Percentiles rank a stretch among this genome's conserved stretches.
These are phyloP conservation scores for cat (Felis catus) DNA, from an alignment of 2,113 vertebrate species.

Conservation along the genomic window F.catus_Fca126_mat1.0 CM031421.1:59947001-59947500, in stretches of 20 bases:
- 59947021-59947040: no score
- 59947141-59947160: background rate
- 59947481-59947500: background rate
- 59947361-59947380: background rate
- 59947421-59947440: background rate
- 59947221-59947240: background rate
- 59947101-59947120: background rate
- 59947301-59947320: background rate
- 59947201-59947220: background rate
- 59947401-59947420: no score
- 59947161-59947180: background rate
- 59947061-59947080: background rate
- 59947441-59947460: background rate
- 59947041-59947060: no score
- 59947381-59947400: background rate
- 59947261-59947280: background rate
- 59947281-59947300: background rate
- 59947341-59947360: background rate
- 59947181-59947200: background rate
- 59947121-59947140: background rate
- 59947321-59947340: background rate
- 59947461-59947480: background rate
- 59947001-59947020: no score
- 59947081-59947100: background rate
- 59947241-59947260: background rate